These are phyloP conservation scores for Gallinago stenura DNA, from an alignment of 2,797 vertebrate genomes.

Conservation along the genomic window DNA sequence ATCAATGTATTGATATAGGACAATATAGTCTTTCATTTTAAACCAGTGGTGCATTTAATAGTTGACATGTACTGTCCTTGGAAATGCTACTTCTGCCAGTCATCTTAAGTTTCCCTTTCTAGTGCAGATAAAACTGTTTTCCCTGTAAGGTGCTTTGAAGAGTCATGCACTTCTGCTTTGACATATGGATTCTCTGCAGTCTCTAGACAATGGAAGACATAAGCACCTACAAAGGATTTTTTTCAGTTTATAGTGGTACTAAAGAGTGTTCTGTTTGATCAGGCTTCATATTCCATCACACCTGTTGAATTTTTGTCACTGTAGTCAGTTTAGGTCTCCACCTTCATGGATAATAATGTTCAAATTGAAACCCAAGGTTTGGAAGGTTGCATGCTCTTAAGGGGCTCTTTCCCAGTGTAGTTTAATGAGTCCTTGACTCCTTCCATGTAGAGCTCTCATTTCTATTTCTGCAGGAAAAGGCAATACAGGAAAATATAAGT, in stretches of 20 bases:
- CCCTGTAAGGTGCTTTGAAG: neutral
- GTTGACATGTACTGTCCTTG: neutral
- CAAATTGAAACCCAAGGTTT: neutral
- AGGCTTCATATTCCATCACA: neutral
- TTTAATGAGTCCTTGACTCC: neutral
- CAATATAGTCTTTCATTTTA: neutral
- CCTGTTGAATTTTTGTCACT: neutral
- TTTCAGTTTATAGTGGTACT: neutral
- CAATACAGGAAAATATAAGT: neutral
- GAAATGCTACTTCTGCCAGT: neutral
- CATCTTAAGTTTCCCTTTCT: neutral
- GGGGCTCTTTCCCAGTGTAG: neutral
- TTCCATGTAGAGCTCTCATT: neutral
- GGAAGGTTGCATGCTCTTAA: neutral
- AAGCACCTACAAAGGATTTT: neutral
- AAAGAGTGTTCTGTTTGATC: neutral
- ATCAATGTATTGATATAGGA: slow-evolving; percentile 18
- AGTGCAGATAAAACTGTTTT: neutral
- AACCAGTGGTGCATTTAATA: neutral
- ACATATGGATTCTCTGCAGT: neutral
- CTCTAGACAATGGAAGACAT: neutral
- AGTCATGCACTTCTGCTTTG: neutral
- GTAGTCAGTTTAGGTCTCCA: neutral
- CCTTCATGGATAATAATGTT: neutral
- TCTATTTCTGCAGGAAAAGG: neutral